A percentile compares a stretch with the other conserved stretches of the same genome.
Conservation (phyloP, 2,113 vertebrate genomes). For the Pterocles orientalis region DNA sequence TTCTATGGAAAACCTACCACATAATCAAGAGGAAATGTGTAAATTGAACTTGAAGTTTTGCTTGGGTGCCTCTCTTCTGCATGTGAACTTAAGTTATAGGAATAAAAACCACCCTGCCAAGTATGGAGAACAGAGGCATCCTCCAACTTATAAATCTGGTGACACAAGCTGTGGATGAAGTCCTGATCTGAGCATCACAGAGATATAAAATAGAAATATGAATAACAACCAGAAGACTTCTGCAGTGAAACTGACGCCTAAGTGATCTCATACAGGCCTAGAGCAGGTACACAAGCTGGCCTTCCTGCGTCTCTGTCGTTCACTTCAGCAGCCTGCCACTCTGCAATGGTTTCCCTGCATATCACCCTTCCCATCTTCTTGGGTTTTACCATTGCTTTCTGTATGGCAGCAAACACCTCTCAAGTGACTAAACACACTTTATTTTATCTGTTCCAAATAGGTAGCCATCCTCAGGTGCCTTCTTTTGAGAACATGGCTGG, state of each 20-base stretch:
- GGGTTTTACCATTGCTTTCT: neutral
- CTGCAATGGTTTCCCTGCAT: neutral
- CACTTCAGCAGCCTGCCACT: neutral
- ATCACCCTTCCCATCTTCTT: neutral
- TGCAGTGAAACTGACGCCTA: neutral
- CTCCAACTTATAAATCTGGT: neutral
- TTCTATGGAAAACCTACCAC: neutral
- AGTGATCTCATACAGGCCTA: neutral
- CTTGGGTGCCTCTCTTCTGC: neutral
- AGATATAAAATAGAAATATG: neutral
- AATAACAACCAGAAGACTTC: neutral
- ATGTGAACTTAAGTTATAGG: neutral
- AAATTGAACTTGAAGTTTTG: neutral
- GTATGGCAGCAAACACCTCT: neutral
- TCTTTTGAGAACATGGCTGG: neutral
- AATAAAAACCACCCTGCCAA: neutral
- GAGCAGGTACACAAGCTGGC: neutral
- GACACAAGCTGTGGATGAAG: neutral
- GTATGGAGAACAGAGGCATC: neutral
- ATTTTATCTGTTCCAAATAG: neutral
- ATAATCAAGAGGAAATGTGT: neutral
- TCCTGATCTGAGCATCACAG: neutral
- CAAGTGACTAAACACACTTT: neutral
- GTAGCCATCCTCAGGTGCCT: neutral
- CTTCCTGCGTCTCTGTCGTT: neutral